Evolutionary conservation across 2,888 invertebrate species (phyloP).

Genomic region (Nemotelus pantherinus): DNA sequence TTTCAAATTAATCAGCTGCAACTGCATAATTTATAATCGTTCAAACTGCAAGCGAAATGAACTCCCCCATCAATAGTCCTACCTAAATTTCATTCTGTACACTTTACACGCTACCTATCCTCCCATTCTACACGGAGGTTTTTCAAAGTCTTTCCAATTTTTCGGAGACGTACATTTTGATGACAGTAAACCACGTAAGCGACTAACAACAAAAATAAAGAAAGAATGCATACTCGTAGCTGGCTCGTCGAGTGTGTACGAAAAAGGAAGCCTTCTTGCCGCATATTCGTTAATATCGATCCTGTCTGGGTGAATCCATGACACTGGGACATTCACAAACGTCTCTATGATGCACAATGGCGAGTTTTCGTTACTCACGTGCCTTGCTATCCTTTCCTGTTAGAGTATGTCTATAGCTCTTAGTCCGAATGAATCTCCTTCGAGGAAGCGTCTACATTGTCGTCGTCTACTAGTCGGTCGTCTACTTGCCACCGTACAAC

Average conservation of each 20-base stretch:
- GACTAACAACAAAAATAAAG: slow-evolving; percentile 13
- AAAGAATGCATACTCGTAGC: background rate
- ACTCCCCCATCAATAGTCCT: too few species aligned
- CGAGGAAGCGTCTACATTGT: background rate
- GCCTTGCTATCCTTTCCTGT: slow-evolving; percentile 33
- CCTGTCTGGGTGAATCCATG: slow-evolving; percentile 53
- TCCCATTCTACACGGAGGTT: background rate
- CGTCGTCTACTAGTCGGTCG: background rate
- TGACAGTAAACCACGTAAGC: slow-evolving; percentile 8
- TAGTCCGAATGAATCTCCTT: slow-evolving; percentile 30
- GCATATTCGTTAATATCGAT: slow-evolving; percentile 51
- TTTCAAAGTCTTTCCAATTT: background rate
- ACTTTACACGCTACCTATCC: background rate
- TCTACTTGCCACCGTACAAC: background rate
- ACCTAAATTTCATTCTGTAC: background rate
- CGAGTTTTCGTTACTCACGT: slow-evolving; percentile 39
- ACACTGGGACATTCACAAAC: slow-evolving; percentile 50
- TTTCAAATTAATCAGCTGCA: too few species aligned
- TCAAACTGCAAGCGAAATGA: too few species aligned
- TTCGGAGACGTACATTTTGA: slow-evolving; percentile 10
- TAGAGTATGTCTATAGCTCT: background rate
- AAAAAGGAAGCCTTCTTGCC: slow-evolving; percentile 31
- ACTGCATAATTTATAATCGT: too few species aligned
- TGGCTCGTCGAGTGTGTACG: slow-evolving; percentile 7
- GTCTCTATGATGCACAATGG: background rate